These are phyloP conservation scores for Oscheius sp. DNA, from an alignment of 2,888 invertebrate species.

Conservation along the genomic window DNA sequence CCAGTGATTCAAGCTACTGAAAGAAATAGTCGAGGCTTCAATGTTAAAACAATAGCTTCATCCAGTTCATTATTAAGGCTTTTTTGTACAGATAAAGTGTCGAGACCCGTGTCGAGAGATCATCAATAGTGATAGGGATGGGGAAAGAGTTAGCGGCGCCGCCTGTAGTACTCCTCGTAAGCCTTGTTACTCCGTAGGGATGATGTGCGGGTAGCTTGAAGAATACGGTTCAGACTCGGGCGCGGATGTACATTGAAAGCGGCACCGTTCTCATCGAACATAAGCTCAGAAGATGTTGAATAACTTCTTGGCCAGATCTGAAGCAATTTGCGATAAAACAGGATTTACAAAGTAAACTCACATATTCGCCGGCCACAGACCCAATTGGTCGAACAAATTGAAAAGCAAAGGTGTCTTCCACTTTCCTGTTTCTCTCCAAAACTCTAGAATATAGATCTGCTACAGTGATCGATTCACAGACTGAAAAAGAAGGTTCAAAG, in stretches of 20 bases:
- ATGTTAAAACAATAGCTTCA: neutral
- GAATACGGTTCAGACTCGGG: slow-evolving; percentile 42
- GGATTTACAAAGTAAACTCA: slow-evolving; percentile 29
- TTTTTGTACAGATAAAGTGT: slow-evolving; percentile 18
- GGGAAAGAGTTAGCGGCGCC: slow-evolving; percentile 1
- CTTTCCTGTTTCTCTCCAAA: slow-evolving; percentile 43
- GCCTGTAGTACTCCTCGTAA: slow-evolving; percentile 14
- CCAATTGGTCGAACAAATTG: slow-evolving; percentile 59
- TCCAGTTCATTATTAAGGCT: slow-evolving; percentile 9
- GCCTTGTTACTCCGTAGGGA: slow-evolving; percentile 25
- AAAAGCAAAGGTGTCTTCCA: slow-evolving; percentile 48
- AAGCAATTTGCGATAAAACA: neutral
- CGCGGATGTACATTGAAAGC: slow-evolving; percentile 50
- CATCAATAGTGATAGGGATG: neutral
- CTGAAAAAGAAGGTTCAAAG: slow-evolving; percentile 26
- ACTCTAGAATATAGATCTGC: slow-evolving; percentile 46
- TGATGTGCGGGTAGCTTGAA: slow-evolving; percentile 29
- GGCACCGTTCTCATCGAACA: slow-evolving; percentile 63
- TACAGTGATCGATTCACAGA: slow-evolving; percentile 35
- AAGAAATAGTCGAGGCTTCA: neutral
- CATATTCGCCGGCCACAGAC: slow-evolving; percentile 59
- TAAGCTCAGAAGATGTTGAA: slow-evolving; percentile 54
- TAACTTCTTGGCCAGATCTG: slow-evolving; percentile 64
- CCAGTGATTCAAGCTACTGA: slow-evolving; percentile 1
- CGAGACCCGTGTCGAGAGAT: slow-evolving; percentile 17